These are phyloP conservation scores for Pseudomugil gertrudae DNA, from an alignment of 2,797 vertebrate species.

Conservation along the genomic window DNA sequence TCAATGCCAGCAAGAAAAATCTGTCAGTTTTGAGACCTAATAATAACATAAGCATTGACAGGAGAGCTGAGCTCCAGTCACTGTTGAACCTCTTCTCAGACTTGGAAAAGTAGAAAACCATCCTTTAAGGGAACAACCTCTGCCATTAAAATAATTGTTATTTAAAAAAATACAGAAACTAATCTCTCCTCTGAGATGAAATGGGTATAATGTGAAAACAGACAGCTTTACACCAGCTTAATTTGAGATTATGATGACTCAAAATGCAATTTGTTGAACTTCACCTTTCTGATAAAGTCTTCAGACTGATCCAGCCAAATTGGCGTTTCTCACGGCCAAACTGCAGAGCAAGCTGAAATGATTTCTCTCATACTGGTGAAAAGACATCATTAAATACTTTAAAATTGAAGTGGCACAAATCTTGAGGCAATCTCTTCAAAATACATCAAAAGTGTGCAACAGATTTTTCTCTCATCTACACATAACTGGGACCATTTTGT, in stretches of 20 bases:
- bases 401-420: neutral
- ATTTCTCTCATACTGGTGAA: neutral
- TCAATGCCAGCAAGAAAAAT: slow-evolving; percentile 59
- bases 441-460: too few relatives aligned
- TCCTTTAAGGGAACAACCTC: neutral
- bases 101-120: neutral
- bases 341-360: neutral
- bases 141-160: neutral
- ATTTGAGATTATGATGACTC: too few relatives aligned
- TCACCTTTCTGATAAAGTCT: slow-evolving; percentile 6
- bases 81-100: slow-evolving; percentile 24
- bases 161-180: neutral
- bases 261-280: neutral
- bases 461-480: neutral
- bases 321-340: neutral
- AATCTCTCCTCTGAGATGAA: too few relatives aligned
- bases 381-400: neutral
- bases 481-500: neutral
- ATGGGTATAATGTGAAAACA: neutral
- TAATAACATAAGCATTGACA: slow-evolving; percentile 66
- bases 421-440: neutral
- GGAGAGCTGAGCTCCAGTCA: slow-evolving; percentile 32
- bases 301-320: neutral
- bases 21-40: slow-evolving; percentile 55
- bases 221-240: neutral